Percentiles rank a stretch among this genome's conserved stretches.
These are phyloP conservation scores for Corythoichthys intestinalis DNA, from an alignment of 2,113 vertebrate genomes.

Conservation along the genomic window DNA sequence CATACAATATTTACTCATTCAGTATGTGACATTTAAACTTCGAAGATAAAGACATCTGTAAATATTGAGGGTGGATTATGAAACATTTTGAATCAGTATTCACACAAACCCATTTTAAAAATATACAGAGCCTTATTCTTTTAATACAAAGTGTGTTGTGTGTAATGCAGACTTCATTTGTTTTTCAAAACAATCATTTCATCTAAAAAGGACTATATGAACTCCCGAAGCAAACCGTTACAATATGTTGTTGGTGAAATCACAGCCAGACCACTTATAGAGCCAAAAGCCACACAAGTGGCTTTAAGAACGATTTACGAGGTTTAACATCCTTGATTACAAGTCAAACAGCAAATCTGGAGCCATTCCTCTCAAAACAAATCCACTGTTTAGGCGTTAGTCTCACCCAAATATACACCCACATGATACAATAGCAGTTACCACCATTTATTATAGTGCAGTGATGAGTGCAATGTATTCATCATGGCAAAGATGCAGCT, in stretches of 20 bases:
- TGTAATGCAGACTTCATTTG: conserved; percentile 5
- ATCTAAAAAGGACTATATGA: not conserved
- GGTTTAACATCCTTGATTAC: conserved; percentile 46
- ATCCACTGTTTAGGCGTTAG: conserved; percentile 26
- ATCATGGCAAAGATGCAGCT: conserved; percentile 29
- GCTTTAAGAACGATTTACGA: conserved; percentile 33
- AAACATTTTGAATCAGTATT: not conserved
- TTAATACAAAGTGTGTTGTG: not conserved
- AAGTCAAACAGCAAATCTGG: conserved; percentile 45
- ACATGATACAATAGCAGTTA: conserved; percentile 16
- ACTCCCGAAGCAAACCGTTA: conserved; percentile 21
- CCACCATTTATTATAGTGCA: conserved; percentile 31
- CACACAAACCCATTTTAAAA: not conserved
- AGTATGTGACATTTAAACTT: not conserved
- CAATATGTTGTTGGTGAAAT: conserved; percentile 25
- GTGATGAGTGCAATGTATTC: conserved; percentile 28
- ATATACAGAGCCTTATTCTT: not conserved
- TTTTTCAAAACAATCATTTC: not conserved
- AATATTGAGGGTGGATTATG: not conserved
- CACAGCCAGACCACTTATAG: conserved; percentile 5
- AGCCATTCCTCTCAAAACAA: conserved; percentile 34
- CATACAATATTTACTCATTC: not conserved
- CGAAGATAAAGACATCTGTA: not conserved
- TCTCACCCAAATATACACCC: conserved; percentile 20
- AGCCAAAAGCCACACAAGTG: conserved; percentile 45